Evolutionary conservation across 2,888 invertebrate genomes (phyloP), one percentile per base, ranked within the genome.

Genomic region (Parnassius glacialis): DNA sequence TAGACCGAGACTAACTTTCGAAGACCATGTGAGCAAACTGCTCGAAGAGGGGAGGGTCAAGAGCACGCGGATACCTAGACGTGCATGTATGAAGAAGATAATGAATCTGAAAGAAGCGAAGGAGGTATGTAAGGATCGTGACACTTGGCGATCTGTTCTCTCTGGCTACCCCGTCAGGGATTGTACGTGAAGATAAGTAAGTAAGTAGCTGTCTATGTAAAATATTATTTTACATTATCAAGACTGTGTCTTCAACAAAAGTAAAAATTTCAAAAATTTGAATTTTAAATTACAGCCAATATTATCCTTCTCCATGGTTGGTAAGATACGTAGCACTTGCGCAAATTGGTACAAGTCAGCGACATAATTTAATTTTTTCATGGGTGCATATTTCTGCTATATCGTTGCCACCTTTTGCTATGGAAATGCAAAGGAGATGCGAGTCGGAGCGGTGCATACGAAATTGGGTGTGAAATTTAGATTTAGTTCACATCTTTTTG

Each of bases 401-500:
- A 52, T 57, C 56, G 45, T 44, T 25, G 52, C 52, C 20, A 56
- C 52, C 51, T 57, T 61, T 57, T 61, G 57, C 57, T 52, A 61
- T 61, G 61, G 57, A 61, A 61, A 61, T 61, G 61, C 48, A 61
- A 61, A 57, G 52, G 47, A 51, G 61, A 52, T 57, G 56, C 61
- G 61, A 57, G 47, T 52, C 48, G 61, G 52, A 52, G 52, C 52
- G 57, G 10, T 61, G 61, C 61, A 61, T 61, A 61, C 52, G 61
- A 57, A 42, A 61, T 61, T 57, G 61, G 47, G 47, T 57, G 56
- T 43, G 25, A 57, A 61, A 57, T 61, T 61, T 61, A 57, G 47
- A 61, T 61, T 57, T 52, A 52, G 41, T 42, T 25, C 25, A 52
- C 34, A 52, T 42, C 47, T 61, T 52, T 57, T 45, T 52, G 52